Evolutionary conservation across 2,888 invertebrate genomes (phyloP), one percentile per base, ranked within the genome.

Genomic region (Glaucopsyche alexis): DNA sequence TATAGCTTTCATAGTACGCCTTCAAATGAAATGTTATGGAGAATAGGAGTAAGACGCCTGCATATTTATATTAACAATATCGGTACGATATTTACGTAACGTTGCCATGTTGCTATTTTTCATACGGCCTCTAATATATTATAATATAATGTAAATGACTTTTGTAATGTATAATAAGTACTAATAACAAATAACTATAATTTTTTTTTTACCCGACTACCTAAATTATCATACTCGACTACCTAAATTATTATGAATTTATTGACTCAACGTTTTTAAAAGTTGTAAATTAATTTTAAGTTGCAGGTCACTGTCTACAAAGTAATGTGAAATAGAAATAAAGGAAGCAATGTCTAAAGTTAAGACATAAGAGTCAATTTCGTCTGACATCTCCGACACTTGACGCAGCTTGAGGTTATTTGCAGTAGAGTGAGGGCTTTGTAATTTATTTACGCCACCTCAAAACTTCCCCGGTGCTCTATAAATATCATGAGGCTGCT

Each of bases 1-100:
- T 84, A 83, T 84, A 85, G 84, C 82, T 85, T 83, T 84, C 80
- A 77, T 79, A 78, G 81, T 78, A 79, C 77, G 77, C 79, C 80
- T 73, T 77, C 77, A 79, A 80, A 77, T 76, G 77, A 74, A 71
- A 66, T 47, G 49, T 71, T 14, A 38, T 8, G 11, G n/a, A 13
- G 47, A 47, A 19, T 29, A 8, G 9, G 29, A 3, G 29, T 29
- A 40, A 38, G 55, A 16, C 55, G 13, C 55, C 55, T 42, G 55
- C 9, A 42, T 38, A 11, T 13, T 71, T 71, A 71, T 38, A 38
- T 38, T 71, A 66, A 42, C 42, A 42, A 66, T 14, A 66, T 66
- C 42, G 38, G 14, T 40, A 40, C 7, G 38, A 42, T 8, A 16
- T 7, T 16, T 9, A 29, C 29, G 1, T 1, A 2, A 52, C 16